A percentile compares a stretch with the other conserved stretches of the same genome.
These are phyloP conservation scores for Siphlonurus alternatus DNA, from an alignment of 2,888 invertebrate genomes.

Conservation along the genomic window DNA sequence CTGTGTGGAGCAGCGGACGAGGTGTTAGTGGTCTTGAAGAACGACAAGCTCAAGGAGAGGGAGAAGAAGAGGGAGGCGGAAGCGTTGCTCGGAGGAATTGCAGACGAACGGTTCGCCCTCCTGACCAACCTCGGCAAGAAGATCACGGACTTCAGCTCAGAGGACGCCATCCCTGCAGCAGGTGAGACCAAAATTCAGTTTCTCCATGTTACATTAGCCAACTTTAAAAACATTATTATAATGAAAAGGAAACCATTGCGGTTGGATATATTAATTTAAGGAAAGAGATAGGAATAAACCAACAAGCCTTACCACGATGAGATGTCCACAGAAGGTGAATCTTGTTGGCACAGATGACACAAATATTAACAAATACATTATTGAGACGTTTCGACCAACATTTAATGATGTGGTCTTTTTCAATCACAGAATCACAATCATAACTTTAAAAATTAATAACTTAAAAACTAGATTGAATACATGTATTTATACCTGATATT, in stretches of 20 bases:
- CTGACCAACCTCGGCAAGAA: conserved; percentile 95
- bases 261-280: too few species aligned
- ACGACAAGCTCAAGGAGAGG: conserved; percentile 82
- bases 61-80: conserved; percentile 90
- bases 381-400: too few species aligned
- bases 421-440: too few species aligned
- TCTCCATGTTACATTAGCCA: neutral
- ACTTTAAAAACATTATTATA: neutral
- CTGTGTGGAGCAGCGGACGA: conserved; percentile 99
- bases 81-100: conserved; percentile 56
- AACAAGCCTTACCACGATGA: too few species aligned
- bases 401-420: too few species aligned
- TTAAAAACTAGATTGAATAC: too few species aligned
- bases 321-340: too few species aligned
- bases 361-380: too few species aligned
- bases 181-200: conserved; percentile 18
- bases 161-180: conserved; percentile 30
- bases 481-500: neutral
- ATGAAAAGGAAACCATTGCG: too few species aligned
- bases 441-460: neutral
- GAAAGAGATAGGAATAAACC: too few species aligned
- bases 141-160: conserved; percentile 87
- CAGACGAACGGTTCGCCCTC: conserved; percentile 85
- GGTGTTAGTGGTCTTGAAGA: conserved; percentile 85
- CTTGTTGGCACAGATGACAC: too few species aligned